These are phyloP conservation scores for Rhopalosiphum padi DNA, from an alignment of 1,140 invertebrate genomes.

Conservation along the genomic window DNA sequence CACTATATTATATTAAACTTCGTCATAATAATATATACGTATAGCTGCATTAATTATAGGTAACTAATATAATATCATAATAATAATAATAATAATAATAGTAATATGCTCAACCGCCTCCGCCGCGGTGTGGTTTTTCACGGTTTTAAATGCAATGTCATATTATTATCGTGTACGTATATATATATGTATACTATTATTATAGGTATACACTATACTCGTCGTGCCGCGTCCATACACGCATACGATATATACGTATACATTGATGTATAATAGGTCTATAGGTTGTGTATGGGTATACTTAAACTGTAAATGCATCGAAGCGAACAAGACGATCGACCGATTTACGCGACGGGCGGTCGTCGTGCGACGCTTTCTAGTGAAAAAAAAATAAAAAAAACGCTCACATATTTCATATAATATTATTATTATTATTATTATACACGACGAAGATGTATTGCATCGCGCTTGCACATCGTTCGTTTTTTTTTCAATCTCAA, in stretches of 20 bases:
- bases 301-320: not conserved
- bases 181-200: no score
- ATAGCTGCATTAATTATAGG: not conserved
- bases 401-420: not conserved
- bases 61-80: not conserved
- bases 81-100: not conserved
- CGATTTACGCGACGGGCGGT: not conserved
- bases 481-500: not conserved
- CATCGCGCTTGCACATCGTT: not conserved
- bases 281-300: not conserved
- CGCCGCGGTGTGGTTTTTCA: not conserved
- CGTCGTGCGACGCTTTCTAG: not conserved
- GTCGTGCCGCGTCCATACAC: not conserved
- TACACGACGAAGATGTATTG: not conserved
- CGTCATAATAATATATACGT: not conserved
- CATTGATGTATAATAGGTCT: not conserved
- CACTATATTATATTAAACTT: not conserved
- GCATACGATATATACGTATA: not conserved
- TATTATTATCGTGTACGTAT: not conserved
- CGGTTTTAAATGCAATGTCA: not conserved
- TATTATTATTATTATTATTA: not conserved
- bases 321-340: not conserved
- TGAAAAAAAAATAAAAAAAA: not conserved
- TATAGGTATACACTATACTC: not conserved
- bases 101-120: not conserved